Base-by-base conservation (phyloP, 2,888 invertebrate species). In the Zhuqinia jingwanae region DNA sequence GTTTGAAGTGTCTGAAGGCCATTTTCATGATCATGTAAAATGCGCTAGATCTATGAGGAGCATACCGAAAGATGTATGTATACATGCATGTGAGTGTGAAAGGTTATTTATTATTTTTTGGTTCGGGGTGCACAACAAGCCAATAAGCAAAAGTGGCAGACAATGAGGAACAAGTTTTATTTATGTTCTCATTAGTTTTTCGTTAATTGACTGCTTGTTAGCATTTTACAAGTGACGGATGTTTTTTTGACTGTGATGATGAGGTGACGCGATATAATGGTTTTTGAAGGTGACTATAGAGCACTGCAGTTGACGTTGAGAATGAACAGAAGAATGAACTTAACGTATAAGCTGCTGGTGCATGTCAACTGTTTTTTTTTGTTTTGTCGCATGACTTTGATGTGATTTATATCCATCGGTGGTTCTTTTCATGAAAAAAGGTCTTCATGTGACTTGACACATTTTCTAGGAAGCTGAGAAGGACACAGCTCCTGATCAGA, bases 381-480 rank as follows among this genome's bases (percentile, higher is more conserved):
- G 30, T 17, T 25, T 73, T 25, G 5, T 17, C 58, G 56, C 65
- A 65, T 36, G 17, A 36, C 68, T n/a, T 50, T 75, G 42, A 22
- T n/a, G 56, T 53, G 70, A 58, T 58, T 76, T 30, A 76, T 76
- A 58, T 42, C 20, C 56, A 58, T 42, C 22, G 47, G 25, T n/a
- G n/a, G n/a, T n/a, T 80, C 47, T 70, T 70, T 25, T 70, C 2
- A 70, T 45, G 47, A 50, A 70, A 56, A 56, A 75, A 53, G 75
- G 81, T 73, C 73, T 27, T 50, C 17, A 50, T 63, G 63, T 82
- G 75, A 82, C 58, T 75, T 82, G 76, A 77, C 75, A 30, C 56
- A 70, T 78, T 77, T n/a, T 85, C 78, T 50, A 85, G 84, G 42
- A 87, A 81, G 81, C 86, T 70, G 83, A 88, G 42, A 78, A 87